Evolutionary conservation across 1,140 invertebrate genomes (phyloP).

Genomic region (Heliconius congener): DNA sequence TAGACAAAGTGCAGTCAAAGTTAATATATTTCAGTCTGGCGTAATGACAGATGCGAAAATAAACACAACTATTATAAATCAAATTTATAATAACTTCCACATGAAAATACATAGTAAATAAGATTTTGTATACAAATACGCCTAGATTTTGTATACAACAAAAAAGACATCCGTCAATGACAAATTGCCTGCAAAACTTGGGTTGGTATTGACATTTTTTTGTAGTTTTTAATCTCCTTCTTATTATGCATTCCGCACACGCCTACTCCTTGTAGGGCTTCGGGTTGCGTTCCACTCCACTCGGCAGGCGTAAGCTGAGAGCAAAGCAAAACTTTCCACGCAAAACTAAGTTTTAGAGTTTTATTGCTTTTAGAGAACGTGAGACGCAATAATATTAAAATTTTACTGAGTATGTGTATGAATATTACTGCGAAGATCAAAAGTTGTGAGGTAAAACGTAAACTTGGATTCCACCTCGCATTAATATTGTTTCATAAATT

Average conservation of each 20-base stretch:
- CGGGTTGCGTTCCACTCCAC: slow-evolving; percentile 66
- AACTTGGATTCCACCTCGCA: slow-evolving; percentile 13
- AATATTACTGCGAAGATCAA: slow-evolving; percentile 28
- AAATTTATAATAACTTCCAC: too few species aligned
- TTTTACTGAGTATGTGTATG: slow-evolving; percentile 54
- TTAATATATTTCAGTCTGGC: too few species aligned
- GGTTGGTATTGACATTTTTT: slow-evolving; percentile 73
- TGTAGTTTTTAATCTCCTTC: slow-evolving; percentile 78
- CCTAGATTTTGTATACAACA: background rate
- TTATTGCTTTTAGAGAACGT: slow-evolving; percentile 79
- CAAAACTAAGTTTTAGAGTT: slow-evolving; percentile 77
- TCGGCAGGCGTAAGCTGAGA: slow-evolving; percentile 66
- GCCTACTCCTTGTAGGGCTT: slow-evolving; percentile 77
- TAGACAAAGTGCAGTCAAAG: too few species aligned
- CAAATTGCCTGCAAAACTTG: slow-evolving; percentile 25
- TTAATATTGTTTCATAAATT: slow-evolving; percentile 20
- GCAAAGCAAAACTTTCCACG: slow-evolving; percentile 76
- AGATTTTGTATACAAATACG: background rate
- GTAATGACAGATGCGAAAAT: too few species aligned
- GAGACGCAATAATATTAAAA: slow-evolving; percentile 76
- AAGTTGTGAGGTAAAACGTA: slow-evolving; percentile 14
- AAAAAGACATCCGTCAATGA: slow-evolving; percentile 26
- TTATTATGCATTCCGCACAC: slow-evolving; percentile 79
- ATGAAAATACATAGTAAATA: background rate
- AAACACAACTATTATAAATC: too few species aligned